Evolutionary conservation across 2,888 invertebrate species (phyloP), one percentile per base, ranked within the genome.

Genomic region (Caenorhabditis doughertyi): DNA sequence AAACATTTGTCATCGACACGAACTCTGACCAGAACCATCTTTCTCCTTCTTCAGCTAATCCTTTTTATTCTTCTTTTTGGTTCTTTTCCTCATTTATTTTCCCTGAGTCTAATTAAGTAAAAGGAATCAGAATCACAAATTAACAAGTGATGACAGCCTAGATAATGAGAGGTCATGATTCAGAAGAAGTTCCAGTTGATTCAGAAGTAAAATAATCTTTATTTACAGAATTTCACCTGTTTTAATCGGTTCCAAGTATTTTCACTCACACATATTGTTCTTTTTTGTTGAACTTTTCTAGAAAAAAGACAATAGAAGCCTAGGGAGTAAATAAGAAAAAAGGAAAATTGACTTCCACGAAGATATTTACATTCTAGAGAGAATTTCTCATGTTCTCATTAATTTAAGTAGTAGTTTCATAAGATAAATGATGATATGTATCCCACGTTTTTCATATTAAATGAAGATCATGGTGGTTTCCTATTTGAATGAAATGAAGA

Each of bases 41-140:
- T 25, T 23, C 3, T 25, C 25, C 25, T 13, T 23, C 13, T 25
- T 51, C 13, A 5, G 25, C 51, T 64, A 49, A 49, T 64, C 64
- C 32, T 29, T 47, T 39, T 44, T 49, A 5, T 25, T 25, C 25
- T 51, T 23, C 51, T 47, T 47, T 60, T 27, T 60, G 42, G 60
- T 60, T 60, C 64, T 64, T n/a, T n/a, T n/a, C n/a, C n/a, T n/a
- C n/a, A n/a, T n/a, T n/a, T 49, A 49, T 47, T 49, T 13, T 47
- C 47, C 21, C 29, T 64, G 21, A 47, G 64, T 64, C 47, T 64
- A 49, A 64, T 64, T 64, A 64, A 64, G 39, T 27, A 47, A 32
- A 64, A 47, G 25, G 56, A 60, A 60, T 60, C 60, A 60, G 60
- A 60, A 60, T 60, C 42, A 60, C 60, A 60, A 60, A 60, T 44